These are phyloP conservation scores for Invenusta paracnida DNA, from an alignment of 2,888 invertebrate species.

Conservation along the genomic window DNA sequence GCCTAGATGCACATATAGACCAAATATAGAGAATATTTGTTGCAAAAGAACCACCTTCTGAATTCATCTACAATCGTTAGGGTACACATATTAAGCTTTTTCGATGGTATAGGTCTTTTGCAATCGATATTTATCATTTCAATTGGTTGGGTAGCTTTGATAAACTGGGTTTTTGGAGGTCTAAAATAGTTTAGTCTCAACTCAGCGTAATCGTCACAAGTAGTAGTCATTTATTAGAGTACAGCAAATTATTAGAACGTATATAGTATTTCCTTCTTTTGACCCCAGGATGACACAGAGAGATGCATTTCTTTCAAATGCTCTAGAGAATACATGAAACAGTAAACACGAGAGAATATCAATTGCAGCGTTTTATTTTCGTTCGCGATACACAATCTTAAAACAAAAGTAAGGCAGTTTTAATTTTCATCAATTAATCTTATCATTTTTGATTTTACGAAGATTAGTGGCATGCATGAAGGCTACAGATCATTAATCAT, in stretches of 20 bases:
- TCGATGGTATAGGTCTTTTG: constrained; percentile 47
- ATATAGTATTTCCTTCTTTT: constrained; percentile 35
- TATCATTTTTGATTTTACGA: constrained; percentile 47
- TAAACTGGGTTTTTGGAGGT: constrained; percentile 35
- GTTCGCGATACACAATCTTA: constrained; percentile 45
- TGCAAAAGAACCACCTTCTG: constrained; percentile 47
- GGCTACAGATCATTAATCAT: constrained; percentile 46
- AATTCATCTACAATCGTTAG: constrained; percentile 48
- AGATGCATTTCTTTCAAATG: constrained; percentile 34
- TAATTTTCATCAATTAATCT: constrained; percentile 46
- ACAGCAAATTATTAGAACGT: constrained; percentile 42
- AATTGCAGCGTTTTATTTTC: constrained; percentile 42
- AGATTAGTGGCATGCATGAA: constrained; percentile 44
- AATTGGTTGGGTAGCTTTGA: constrained; percentile 47
- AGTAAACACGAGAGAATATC: constrained; percentile 42
- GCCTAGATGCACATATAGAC: constrained; percentile 47
- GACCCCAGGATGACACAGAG: constrained; percentile 43
- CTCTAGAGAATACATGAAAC: neutral
- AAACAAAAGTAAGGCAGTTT: constrained; percentile 44
- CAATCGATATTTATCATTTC: constrained; percentile 48
- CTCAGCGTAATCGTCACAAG: constrained; percentile 39
- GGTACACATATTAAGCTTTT: constrained; percentile 45
- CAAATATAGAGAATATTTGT: constrained; percentile 47
- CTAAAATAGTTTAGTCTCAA: constrained; percentile 41
- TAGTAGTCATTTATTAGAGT: constrained; percentile 26